Base-by-base conservation (phyloP, 2,888 invertebrate genomes). In the Tuta absoluta region DNA sequence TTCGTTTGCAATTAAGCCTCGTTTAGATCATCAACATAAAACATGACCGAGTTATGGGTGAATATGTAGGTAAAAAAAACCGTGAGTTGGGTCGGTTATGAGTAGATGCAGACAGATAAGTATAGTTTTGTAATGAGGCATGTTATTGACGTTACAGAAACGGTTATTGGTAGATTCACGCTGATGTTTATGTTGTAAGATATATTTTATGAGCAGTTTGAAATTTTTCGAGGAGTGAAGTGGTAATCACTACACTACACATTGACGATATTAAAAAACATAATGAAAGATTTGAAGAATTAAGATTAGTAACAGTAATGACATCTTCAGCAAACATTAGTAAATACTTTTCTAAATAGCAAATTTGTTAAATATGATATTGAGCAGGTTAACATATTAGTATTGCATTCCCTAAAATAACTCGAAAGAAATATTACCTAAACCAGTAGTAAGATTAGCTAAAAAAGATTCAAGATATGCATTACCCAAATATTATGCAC, bases 1-100 rank as follows among this genome's bases (percentile, higher is more conserved):
- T 60, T 65, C 49, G 58, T 59, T 65, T 53, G 65, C 65, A 63
- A 57, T 61, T 65, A 65, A 57, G 17, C 38, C 53, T 38, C 62
- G 65, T 48, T 66, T 49, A 66, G 63, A 66, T 63, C 57, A 62
- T 56, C 19, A 63, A 61, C 65, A 61, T 53, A 48, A 38, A 24
- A 63, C 66, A 63, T 66, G 66, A 66, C 66, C 63, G 28, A 62
- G 61, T 17, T 45, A 45, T 37, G 8, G 14, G 38, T 38, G 11
- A 5, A 41, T 41, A 56, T 63, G 57, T 63, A 62, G 63, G 63
- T 61, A 63, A 65, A 64, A 65, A 65, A 49, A 45, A 24, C 63
- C 63, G 63, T 48, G 59, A 41, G 37, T 53, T 48, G 59, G 38
- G 33, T 33, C 33, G 4, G 33, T 33, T 62, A 61, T 62, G 33